Base-by-base conservation (phyloP, 2,113 vertebrate genomes). In the Callionymus lyra region DNA sequence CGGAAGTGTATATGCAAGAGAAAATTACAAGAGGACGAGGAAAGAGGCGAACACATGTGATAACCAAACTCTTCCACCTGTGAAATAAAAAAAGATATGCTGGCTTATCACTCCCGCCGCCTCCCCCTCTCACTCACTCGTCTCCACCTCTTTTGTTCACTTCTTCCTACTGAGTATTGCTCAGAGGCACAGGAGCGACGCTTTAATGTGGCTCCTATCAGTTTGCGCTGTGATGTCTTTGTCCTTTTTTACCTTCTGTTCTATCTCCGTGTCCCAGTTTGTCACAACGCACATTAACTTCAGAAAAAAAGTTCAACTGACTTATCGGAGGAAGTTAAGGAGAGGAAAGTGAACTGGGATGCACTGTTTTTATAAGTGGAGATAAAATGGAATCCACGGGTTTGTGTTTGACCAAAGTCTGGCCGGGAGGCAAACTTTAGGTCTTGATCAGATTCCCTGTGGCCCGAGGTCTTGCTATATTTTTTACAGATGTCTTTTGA, bases 161-260 rank as follows among this genome's bases (percentile, higher is more conserved):
- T 44, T 56, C 53, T 56, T 60, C 47, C 57, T 35, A 15, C 41
- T 6, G 47, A 58, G 52, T 69, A 62, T 65, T 67, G 52, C 61
- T 43, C 21, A 45, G 47, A 76, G 63, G 63, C 44, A 68, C 53
- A 61, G 50, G 47, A 70, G 40, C 42, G 38, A n/a, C 2, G 31
- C 69, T 71, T 67, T 69, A 63, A 65, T 68, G 69, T 65, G 39
- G 46, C 46, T 59, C 31, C 60, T 72, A 72, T 74, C 70, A 70
- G 70, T 65, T 68, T 50, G 47, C 1, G 45, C 59, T 67, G 2
- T 70, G 66, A 70, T 68, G 60, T 65, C 59, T 73, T 66, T 79
- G 76, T 76, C 66, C 68, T 56, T 27, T 27, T 68, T 63, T 61
- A 50, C 44, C 47, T 53, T 50, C 41, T 53, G 12, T 45, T 60